Evolutionary conservation across 2,113 vertebrate genomes (phyloP), one percentile per base, ranked within the genome.

Genomic region (Taurulus bubalis): DNA sequence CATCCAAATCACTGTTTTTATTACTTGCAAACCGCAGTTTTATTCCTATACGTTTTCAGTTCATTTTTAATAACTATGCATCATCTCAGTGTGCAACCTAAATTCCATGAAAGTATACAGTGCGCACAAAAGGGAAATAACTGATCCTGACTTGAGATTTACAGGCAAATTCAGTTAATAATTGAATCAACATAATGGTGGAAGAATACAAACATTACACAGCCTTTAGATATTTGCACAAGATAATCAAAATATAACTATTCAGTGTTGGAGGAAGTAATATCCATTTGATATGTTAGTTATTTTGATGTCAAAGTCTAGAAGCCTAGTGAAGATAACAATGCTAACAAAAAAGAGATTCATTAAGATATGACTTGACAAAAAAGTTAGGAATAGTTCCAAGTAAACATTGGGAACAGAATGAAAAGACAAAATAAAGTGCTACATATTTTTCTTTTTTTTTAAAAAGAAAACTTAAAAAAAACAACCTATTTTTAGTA

Each of bases 151-250:
- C 34, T 68, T 26, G 28, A 6, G 7, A 36, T 14, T 55, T 3
- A 49, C 5, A 47, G 1, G 1, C 15, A 59, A 42, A 6, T 58
- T 77, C 36, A 53, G 58, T 73, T 77, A 80, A 77, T 65, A 24
- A 68, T 32, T 80, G 2, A 38, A 77, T 4, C 40, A 75, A 80
- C 0, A 16, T 0, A 68, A 59, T 26, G 1, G 10, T 56, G 8
- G 79, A 34, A 62, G 10, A 66, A 42, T 40, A 65, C 1, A 32
- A 82, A 30, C 1, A 72, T 71, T 51, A 28, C 24, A 75, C 6
- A n/a, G 38, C 36, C 6, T 53, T 24, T 64, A 40, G 6, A 71
- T 32, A 45, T 60, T 28, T 59, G 1, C 5, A 8, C 7, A 14
- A 62, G 30, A 71, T 55, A 32, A 53, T 3, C 34, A 16, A 45